phyloP scores from a whole-genome alignment of 2,797 vertebrate species.

The Champsocephalus gunnari region DNA sequence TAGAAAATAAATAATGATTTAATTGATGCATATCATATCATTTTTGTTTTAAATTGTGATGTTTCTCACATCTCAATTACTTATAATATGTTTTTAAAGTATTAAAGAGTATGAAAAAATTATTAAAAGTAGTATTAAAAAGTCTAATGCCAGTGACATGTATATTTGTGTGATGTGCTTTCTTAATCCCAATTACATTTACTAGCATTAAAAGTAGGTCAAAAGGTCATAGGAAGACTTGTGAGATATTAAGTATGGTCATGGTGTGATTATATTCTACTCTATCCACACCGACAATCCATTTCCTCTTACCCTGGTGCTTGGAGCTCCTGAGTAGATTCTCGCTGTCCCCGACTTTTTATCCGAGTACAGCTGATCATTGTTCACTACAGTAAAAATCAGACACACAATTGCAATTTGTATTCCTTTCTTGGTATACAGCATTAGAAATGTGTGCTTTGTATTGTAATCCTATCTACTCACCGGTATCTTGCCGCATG shows the following conservation, averaged over 20 bases:
- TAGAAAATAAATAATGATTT: too few species aligned
- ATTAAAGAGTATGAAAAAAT: too few species aligned
- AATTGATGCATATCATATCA: too few species aligned
- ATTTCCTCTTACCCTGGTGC: conserved; percentile 58
- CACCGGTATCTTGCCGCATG: conserved; percentile 44
- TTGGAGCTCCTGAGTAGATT: conserved; percentile 45
- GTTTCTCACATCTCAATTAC: too few species aligned
- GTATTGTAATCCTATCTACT: conserved; percentile 6
- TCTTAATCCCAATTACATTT: too few species aligned
- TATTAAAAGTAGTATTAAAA: too few species aligned
- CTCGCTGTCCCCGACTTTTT: conserved; percentile 27
- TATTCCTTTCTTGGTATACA: neutral
- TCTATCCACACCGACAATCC: rapidly evolving
- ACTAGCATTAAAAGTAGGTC: too few species aligned
- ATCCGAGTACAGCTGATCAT: conserved; percentile 42
- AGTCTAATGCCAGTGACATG: too few species aligned
- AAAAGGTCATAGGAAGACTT: too few species aligned
- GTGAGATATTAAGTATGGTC: neutral
- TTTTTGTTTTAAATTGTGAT: too few species aligned
- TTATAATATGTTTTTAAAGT: too few species aligned
- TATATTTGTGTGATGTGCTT: too few species aligned
- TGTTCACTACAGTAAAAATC: conserved; percentile 47
- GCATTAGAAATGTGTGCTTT: neutral
- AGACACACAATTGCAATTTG: conserved; percentile 2
- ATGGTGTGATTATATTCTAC: neutral